Conservation (phyloP, 1,140 invertebrate species). For the Penaeus japonicus region DNA sequence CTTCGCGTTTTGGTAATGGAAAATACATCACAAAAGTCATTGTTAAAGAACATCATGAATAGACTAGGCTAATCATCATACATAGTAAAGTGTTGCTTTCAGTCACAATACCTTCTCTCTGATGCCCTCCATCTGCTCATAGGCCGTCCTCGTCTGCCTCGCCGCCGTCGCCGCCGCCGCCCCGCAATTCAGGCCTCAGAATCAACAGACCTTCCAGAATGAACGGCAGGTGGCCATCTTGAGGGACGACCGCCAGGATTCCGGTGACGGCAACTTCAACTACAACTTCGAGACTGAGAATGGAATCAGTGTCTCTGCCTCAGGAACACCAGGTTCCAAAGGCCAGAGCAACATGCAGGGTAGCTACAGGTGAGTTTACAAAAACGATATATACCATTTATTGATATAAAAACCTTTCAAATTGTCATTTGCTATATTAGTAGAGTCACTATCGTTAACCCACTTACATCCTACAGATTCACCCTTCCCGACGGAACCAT, state of each 20-base stretch:
- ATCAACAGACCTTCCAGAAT: too few relatives aligned
- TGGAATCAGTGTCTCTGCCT: background rate
- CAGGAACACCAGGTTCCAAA: background rate
- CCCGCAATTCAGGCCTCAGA: background rate
- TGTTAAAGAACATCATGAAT: too few relatives aligned
- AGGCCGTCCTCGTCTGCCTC: constrained; percentile 38
- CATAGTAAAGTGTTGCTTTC: too few relatives aligned
- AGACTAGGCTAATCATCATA: too few relatives aligned
- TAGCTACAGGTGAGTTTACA: background rate
- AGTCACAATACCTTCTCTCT: too few relatives aligned
- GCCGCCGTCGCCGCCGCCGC: constrained; percentile 23
- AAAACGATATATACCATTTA: background rate
- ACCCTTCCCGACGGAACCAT: background rate
- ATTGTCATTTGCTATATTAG: background rate
- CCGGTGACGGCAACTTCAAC: constrained; percentile 25
- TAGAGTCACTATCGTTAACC: background rate
- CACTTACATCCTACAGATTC: background rate
- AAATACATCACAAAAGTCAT: too few relatives aligned
- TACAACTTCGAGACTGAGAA: constrained; percentile 30
- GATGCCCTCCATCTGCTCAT: background rate
- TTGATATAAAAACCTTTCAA: background rate
- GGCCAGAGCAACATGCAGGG: constrained; percentile 37
- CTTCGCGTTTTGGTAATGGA: too few relatives aligned
- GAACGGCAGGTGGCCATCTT: background rate
- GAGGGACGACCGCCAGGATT: constrained; percentile 32